These are phyloP conservation scores for Emys orbicularis DNA, from an alignment of 2,797 vertebrate species.

Conservation along the genomic window DNA sequence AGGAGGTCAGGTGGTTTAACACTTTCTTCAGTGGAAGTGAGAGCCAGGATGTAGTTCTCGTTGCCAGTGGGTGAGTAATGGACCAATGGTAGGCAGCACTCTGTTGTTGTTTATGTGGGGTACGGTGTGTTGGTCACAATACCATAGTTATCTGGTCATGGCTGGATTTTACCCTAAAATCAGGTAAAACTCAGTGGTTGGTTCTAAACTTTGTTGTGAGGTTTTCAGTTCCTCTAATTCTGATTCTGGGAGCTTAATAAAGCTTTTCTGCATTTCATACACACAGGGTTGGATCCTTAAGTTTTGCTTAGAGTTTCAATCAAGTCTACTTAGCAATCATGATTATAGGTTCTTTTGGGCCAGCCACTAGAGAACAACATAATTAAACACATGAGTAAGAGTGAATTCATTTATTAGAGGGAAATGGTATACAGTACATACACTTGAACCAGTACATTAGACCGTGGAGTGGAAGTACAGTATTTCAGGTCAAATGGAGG, in stretches of 20 bases:
- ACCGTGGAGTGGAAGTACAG: not conserved
- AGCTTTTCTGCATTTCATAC: too few relatives aligned
- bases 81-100: not conserved
- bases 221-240: not conserved
- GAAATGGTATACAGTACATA: not conserved
- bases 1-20: not conserved
- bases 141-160: not conserved
- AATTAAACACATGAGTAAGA: not conserved
- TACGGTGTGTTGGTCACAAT: not conserved
- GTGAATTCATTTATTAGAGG: not conserved
- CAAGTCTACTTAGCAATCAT: not conserved
- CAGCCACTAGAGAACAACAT: not conserved
- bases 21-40: not conserved
- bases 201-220: not conserved
- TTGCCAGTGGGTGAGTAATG: not conserved
- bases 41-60: not conserved
- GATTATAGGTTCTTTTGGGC: not conserved
- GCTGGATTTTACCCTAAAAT: not conserved
- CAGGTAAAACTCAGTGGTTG: not conserved
- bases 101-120: not conserved
- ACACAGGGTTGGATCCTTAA: too few relatives aligned
- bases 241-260: too few relatives aligned
- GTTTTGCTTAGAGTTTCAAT: too few relatives aligned
- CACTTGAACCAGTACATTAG: too few relatives aligned
- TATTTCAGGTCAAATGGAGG: not conserved